Base-by-base conservation (phyloP, 2,888 invertebrate genomes). In the Cancer borealis region DNA sequence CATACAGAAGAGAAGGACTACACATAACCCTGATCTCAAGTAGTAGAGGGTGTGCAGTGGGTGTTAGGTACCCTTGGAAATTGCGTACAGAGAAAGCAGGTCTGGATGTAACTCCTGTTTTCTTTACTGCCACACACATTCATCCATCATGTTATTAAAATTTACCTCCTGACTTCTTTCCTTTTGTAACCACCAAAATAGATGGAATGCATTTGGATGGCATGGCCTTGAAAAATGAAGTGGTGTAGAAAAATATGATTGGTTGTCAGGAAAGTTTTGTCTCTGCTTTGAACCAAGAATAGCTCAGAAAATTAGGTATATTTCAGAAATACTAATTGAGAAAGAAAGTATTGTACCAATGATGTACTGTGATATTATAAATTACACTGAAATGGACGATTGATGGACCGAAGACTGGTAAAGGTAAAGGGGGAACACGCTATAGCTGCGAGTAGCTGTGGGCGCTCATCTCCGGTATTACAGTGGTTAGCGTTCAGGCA, bases 101-200 rank as follows among this genome's bases (percentile, higher is more conserved):
- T 73, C 73, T 73, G 26, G 26, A 73, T 73, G 73, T 73, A 73
- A 3, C 73, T 26, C 26, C 60, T 60, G 21, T 21, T 60, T 60
- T 73, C 73, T 10, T 73, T 73, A 21, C 73, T 21, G 26, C 73
- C 26, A 73, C n/a, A n/a, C n/a, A n/a, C 73, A 73, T 10, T 26
- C 73, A 73, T n/a, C 26, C 73, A 73, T 10, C 26, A 73, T 73
- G 73, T 73, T 73, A 73, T 73, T 73, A 73, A 73, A 73, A 73
- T 26, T 73, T 73, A 4, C n/a, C 26, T 26, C 26, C 8, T 73
- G 73, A n/a, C n/a, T 26, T 26, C 73, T n/a, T 26, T 73, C 6
- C 10, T 73, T 73, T 73, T 73, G 26, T 73, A 26, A 26, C 73
- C 73, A 73, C n/a, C n/a, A 10, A 73, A 5, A 26, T 73, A 26